Conservation (phyloP, 2,888 invertebrate genomes). For the Oasisia sp. region DNA sequence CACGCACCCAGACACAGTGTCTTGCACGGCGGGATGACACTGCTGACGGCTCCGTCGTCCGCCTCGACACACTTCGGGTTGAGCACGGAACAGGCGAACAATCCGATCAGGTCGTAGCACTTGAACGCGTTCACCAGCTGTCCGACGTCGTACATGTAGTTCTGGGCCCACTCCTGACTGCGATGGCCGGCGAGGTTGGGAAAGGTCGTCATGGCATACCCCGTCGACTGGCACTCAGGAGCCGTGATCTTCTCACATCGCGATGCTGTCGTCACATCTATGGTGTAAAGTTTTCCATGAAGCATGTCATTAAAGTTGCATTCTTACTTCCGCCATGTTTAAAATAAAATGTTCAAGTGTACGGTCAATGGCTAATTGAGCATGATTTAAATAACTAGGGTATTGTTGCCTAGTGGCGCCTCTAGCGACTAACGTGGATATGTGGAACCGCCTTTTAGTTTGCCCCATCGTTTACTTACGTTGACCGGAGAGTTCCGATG, state of each 20-base stretch:
- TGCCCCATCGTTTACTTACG: too few species aligned
- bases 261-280: background rate
- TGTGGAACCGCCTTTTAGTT: too few species aligned
- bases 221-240: background rate
- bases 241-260: background rate
- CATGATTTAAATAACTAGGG: too few species aligned
- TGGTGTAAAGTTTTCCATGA: background rate
- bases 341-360: too few species aligned
- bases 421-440: too few species aligned
- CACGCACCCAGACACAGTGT: conserved; percentile 1
- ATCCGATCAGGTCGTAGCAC: background rate
- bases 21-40: background rate
- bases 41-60: background rate
- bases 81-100: background rate
- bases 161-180: background rate
- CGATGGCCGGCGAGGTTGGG: background rate
- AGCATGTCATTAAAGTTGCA: background rate
- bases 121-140: background rate
- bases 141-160: background rate
- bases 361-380: too few species aligned
- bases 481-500: too few species aligned
- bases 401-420: too few species aligned
- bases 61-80: conserved; percentile 1
- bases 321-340: too few species aligned
- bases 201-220: background rate